phyloP scores from a whole-genome alignment of 2,888 invertebrate genomes.

The Thera obeliscata region DNA sequence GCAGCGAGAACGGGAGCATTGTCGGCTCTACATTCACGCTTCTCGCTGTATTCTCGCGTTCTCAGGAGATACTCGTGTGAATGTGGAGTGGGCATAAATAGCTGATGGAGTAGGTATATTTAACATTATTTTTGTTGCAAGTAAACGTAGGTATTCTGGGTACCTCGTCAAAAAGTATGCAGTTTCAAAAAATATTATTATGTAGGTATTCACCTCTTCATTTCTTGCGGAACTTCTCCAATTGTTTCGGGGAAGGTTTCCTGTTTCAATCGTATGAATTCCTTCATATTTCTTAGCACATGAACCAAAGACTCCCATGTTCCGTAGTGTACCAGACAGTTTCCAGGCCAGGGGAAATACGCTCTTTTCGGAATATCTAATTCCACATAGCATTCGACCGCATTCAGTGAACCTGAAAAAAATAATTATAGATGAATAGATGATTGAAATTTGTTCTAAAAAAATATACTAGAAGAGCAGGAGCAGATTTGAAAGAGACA shows the following conservation, averaged over 20 bases:
- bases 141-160: too few species aligned
- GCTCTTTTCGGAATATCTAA: slow-evolving; percentile 56
- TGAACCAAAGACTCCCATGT: slow-evolving; percentile 64
- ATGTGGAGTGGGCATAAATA: too few species aligned
- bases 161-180: too few species aligned
- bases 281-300: slow-evolving; percentile 51
- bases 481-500: too few species aligned
- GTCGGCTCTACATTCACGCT: too few species aligned
- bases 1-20: too few species aligned
- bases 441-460: too few species aligned
- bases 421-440: not conserved
- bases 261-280: slow-evolving; percentile 49
- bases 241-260: slow-evolving; percentile 49
- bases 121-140: too few species aligned
- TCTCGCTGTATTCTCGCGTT: too few species aligned
- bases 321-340: slow-evolving; percentile 58
- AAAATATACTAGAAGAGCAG: too few species aligned
- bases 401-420: slow-evolving; percentile 52
- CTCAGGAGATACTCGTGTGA: too few species aligned
- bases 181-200: not conserved
- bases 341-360: slow-evolving; percentile 53
- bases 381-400: slow-evolving; percentile 59
- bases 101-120: too few species aligned
- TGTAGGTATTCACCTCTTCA: slow-evolving; percentile 50
- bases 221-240: slow-evolving; percentile 45